A percentile compares a stretch with the other conserved stretches of the same genome.
These are phyloP conservation scores for Phengaris alcon DNA, from an alignment of 2,888 invertebrate species.

Conservation along the genomic window DNA sequence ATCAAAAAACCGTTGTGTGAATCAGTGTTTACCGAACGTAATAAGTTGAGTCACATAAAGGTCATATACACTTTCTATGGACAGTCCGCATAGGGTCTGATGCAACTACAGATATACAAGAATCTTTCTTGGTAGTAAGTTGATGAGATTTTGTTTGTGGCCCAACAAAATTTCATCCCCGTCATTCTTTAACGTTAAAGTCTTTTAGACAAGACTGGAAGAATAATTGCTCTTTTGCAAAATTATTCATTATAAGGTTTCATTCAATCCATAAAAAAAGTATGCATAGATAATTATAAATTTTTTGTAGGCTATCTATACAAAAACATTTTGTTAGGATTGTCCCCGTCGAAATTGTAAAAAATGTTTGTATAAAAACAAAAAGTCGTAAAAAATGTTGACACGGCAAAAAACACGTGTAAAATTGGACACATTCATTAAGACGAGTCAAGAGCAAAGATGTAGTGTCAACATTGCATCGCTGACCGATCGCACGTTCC, in stretches of 20 bases:
- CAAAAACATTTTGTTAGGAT: background rate
- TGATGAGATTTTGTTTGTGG: background rate
- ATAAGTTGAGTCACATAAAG: constrained; percentile 19
- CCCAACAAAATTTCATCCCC: too few relatives aligned
- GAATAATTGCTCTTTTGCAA: too few relatives aligned
- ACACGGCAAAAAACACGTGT: background rate
- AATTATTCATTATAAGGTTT: too few relatives aligned
- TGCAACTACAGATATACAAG: background rate
- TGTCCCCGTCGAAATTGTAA: background rate
- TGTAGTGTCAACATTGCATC: constrained; percentile 35
- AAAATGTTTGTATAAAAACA: too few relatives aligned
- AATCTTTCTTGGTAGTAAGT: background rate
- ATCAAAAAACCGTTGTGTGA: constrained; percentile 25
- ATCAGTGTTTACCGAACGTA: constrained; percentile 21
- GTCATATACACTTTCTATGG: constrained; percentile 26
- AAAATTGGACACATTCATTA: constrained; percentile 11
- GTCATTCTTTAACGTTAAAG: too few relatives aligned
- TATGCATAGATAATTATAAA: too few relatives aligned
- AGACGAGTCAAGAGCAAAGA: constrained; percentile 18
- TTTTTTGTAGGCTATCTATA: too few relatives aligned
- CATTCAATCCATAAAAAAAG: too few relatives aligned
- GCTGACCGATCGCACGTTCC: constrained; percentile 59
- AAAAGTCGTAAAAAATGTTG: background rate
- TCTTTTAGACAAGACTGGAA: too few relatives aligned
- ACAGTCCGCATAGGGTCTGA: background rate